phyloP scores from a whole-genome alignment of 2,113 vertebrate species.

The Cygnus buccinator region DNA sequence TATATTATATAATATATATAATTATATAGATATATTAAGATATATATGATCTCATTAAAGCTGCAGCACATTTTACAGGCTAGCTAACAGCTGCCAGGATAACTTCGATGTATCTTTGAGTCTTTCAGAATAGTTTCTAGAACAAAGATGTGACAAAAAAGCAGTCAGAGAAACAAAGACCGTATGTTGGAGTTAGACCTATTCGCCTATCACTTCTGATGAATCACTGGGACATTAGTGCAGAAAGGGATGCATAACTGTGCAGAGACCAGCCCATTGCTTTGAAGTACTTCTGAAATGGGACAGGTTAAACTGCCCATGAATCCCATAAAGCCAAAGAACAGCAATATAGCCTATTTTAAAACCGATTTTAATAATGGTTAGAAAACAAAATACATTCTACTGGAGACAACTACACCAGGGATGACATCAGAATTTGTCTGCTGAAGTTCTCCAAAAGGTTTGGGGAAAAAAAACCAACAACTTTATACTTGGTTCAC shows the following conservation, averaged over 20 bases:
- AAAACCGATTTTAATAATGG: not conserved
- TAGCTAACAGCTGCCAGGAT: conserved; percentile 18
- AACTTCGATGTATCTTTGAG: not conserved
- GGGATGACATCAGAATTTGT: not conserved
- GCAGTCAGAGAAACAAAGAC: not conserved
- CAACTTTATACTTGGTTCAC: not conserved
- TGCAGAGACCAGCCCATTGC: not conserved
- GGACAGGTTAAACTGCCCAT: not conserved
- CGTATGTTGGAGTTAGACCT: not conserved
- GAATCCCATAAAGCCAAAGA: not conserved
- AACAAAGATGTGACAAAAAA: not conserved
- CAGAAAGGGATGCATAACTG: not conserved
- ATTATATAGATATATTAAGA: conserved; percentile 51
- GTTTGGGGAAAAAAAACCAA: not conserved
- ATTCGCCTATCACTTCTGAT: not conserved
- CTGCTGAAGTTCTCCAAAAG: not conserved
- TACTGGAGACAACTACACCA: not conserved
- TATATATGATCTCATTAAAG: conserved; percentile 53
- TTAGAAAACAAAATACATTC: not conserved
- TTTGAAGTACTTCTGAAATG: not conserved
- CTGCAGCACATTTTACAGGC: conserved; percentile 46
- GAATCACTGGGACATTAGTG: not conserved
- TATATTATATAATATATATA: conserved; percentile 46
- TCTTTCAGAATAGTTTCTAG: not conserved
- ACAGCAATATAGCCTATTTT: not conserved